phyloP scores from a whole-genome alignment of 2,888 invertebrate species.

The Ectropis crepuscularia region DNA sequence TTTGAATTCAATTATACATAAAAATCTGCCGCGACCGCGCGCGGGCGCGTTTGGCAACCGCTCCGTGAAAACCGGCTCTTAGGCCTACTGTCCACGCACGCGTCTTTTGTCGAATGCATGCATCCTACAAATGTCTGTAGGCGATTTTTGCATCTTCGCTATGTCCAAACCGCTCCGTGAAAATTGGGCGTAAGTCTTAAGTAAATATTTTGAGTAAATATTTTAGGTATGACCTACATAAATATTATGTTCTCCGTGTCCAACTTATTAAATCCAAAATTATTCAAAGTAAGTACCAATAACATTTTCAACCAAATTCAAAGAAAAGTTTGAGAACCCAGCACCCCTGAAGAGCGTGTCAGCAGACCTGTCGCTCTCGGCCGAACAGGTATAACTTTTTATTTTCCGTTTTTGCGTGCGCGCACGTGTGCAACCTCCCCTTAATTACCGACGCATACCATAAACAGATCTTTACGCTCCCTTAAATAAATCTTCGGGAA shows the following conservation, averaged over 20 bases:
- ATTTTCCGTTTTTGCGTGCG: constrained; percentile 76
- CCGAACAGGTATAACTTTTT: constrained; percentile 81
- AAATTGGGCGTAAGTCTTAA: too few species aligned
- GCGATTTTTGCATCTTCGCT: too few species aligned
- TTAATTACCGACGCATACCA: constrained; percentile 85
- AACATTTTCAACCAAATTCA: neutral
- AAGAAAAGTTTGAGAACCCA: constrained; percentile 65
- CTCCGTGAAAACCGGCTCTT: too few species aligned
- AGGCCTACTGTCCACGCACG: too few species aligned
- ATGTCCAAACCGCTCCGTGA: too few species aligned
- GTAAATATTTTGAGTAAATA: too few species aligned
- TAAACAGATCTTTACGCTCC: constrained; percentile 85
- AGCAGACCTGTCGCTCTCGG: constrained; percentile 80
- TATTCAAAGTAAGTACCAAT: neutral
- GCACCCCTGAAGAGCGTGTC: constrained; percentile 70
- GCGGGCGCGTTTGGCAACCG: too few species aligned
- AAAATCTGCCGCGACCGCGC: too few species aligned
- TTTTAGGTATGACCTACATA: too few species aligned
- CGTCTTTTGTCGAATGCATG: too few species aligned
- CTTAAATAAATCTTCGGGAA: constrained; percentile 82
- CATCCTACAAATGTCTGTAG: too few species aligned
- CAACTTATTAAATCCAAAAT: neutral
- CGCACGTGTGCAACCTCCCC: constrained; percentile 83
- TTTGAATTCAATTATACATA: too few species aligned
- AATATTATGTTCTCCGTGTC: neutral